Conservation (phyloP, 1,140 invertebrate genomes). For the Medauroidea extradentata region DNA sequence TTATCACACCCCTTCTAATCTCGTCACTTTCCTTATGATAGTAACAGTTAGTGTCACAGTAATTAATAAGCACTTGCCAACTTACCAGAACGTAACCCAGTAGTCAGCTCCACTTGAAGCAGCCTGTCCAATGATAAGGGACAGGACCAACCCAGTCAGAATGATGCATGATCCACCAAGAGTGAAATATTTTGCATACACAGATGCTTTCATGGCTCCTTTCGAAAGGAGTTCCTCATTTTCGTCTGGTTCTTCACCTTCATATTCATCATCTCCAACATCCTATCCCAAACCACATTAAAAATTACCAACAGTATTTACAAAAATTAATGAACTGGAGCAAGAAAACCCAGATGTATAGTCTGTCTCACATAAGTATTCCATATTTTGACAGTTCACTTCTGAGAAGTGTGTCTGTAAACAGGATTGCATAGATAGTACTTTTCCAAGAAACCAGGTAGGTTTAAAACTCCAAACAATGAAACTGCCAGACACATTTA, state of each 20-base stretch:
- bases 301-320: not conserved
- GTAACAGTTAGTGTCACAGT: too few species aligned
- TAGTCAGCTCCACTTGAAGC: conserved; percentile 47
- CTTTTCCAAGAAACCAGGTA: too few species aligned
- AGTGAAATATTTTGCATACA: conserved; percentile 51
- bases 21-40: too few species aligned
- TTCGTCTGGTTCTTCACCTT: conserved; percentile 47
- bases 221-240: conserved; percentile 53
- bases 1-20: too few species aligned
- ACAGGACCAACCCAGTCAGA: conserved; percentile 40
- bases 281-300: conserved; percentile 1
- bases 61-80: too few species aligned
- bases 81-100: conserved; percentile 48
- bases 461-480: too few species aligned
- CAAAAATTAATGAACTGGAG: not conserved
- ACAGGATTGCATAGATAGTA: too few species aligned
- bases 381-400: too few species aligned
- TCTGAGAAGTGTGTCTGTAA: too few species aligned
- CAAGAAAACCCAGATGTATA: not conserved
- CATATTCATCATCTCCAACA: conserved; percentile 33
- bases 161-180: conserved; percentile 50
- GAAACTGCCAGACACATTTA: too few species aligned
- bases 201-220: conserved; percentile 49
- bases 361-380: too few species aligned
- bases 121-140: conserved; percentile 45